Conservation (phyloP, 2,888 invertebrate species). For the Macaria liturata region DNA sequence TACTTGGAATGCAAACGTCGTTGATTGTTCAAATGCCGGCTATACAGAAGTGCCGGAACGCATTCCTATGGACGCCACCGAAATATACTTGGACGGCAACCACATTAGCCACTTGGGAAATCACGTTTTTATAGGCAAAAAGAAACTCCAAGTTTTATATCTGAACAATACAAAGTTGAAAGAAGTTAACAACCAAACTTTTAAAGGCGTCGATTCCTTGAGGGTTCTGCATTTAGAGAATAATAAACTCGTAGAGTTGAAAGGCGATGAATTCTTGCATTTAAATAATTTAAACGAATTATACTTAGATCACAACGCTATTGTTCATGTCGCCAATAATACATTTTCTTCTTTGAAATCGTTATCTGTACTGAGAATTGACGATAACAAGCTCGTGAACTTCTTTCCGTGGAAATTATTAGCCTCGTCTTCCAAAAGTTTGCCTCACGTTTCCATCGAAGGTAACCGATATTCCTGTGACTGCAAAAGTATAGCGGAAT, state of each 20-base stretch:
- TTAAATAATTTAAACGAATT: slow-evolving; percentile 89
- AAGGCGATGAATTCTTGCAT: slow-evolving; percentile 91
- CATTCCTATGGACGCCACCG: slow-evolving; percentile 95
- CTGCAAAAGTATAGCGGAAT: slow-evolving; percentile 87
- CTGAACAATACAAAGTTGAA: slow-evolving; percentile 90
- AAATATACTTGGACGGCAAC: slow-evolving; percentile 94
- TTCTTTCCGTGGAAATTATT: slow-evolving; percentile 89
- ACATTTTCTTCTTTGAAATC: slow-evolving; percentile 90
- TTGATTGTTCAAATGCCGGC: slow-evolving; percentile 90
- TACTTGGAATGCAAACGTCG: slow-evolving; percentile 92
- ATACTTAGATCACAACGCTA: slow-evolving; percentile 91
- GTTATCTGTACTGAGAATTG: slow-evolving; percentile 88
- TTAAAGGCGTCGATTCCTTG: slow-evolving; percentile 89
- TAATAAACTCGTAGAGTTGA: slow-evolving; percentile 88
- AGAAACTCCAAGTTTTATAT: slow-evolving; percentile 89
- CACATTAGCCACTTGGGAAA: slow-evolving; percentile 89
- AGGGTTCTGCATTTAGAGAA: slow-evolving; percentile 90
- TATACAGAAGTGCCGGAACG: slow-evolving; percentile 89
- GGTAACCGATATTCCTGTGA: slow-evolving; percentile 94
- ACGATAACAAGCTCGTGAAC: slow-evolving; percentile 90
- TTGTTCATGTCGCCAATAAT: slow-evolving; percentile 88
- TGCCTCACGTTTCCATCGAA: slow-evolving; percentile 87
- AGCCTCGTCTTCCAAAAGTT: slow-evolving; percentile 83
- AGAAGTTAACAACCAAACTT: slow-evolving; percentile 90
- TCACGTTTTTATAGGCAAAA: slow-evolving; percentile 93